Evolutionary conservation across 2,113 vertebrate species (phyloP).

Genomic region (Fregetta grallaria): DNA sequence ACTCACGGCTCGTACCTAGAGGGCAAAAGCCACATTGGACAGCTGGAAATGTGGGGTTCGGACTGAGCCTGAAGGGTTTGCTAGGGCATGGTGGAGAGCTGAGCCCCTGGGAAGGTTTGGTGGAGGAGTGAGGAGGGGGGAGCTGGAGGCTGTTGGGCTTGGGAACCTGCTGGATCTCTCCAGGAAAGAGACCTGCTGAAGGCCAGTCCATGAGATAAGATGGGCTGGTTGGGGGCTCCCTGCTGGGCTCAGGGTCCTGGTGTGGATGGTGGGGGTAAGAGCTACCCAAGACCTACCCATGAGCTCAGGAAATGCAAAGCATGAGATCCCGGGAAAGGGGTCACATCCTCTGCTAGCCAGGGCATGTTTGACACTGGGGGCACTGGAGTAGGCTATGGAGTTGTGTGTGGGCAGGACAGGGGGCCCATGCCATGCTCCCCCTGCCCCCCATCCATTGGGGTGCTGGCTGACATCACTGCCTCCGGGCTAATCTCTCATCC

Average conservation of each 20-base stretch:
- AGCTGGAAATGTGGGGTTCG: not conserved
- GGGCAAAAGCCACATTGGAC: not conserved
- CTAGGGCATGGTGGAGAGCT: fast-evolving
- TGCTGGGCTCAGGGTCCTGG: fast-evolving
- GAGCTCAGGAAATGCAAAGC: not conserved
- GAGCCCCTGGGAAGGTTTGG: not conserved
- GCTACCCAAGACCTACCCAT: not conserved
- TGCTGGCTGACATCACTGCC: not conserved
- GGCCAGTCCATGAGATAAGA: not conserved
- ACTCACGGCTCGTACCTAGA: not conserved
- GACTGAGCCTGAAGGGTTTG: not conserved
- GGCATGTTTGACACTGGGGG: not conserved
- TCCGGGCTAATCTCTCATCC: slow-evolving; percentile 39
- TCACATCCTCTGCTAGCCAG: not conserved
- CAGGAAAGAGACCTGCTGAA: not conserved
- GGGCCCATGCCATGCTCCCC: not conserved
- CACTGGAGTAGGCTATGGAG: not conserved
- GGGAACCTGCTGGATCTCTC: not conserved
- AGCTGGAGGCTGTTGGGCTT: not conserved
- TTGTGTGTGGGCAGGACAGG: not conserved
- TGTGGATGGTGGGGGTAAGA: not conserved
- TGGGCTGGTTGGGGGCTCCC: not conserved
- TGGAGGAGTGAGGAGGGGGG: not conserved
- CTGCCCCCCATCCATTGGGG: not conserved
- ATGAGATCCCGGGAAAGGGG: not conserved